These are phyloP conservation scores for Clupea harengus DNA, from an alignment of 2,113 vertebrate genomes.

Conservation along the genomic window DNA sequence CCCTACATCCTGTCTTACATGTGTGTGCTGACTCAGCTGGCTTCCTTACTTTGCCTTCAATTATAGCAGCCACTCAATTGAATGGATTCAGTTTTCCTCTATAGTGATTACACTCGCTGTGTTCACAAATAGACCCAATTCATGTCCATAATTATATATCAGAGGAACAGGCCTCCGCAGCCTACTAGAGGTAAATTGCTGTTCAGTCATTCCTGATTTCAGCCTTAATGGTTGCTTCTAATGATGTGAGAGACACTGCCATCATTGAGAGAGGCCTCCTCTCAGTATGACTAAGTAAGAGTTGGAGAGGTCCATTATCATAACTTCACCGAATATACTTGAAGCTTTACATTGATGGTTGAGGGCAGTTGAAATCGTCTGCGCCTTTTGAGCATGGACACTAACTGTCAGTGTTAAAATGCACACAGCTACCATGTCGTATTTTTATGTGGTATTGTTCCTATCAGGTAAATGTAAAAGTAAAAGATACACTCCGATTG, in stretches of 20 bases:
- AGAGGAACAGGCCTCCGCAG: neutral
- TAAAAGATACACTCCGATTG: too few relatives aligned
- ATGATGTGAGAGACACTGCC: neutral
- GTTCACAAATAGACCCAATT: slow-evolving; percentile 8
- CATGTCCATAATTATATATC: neutral
- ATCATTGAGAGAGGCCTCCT: neutral
- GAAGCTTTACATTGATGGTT: neutral
- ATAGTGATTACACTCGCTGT: neutral
- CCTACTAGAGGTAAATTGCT: neutral
- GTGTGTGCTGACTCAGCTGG: neutral
- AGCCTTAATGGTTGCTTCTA: neutral
- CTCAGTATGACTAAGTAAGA: neutral
- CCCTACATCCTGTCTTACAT: too few relatives aligned
- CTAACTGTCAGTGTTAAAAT: too few relatives aligned
- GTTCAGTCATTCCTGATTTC: neutral
- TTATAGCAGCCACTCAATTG: neutral
- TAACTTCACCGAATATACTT: neutral
- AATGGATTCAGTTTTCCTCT: neutral
- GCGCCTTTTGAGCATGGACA: too few relatives aligned
- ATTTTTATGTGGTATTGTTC: too few relatives aligned
- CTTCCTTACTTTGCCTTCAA: neutral
- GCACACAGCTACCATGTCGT: neutral
- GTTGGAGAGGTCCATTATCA: neutral
- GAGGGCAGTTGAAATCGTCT: neutral
- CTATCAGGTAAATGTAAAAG: too few relatives aligned